Base-by-base conservation (phyloP, 1,140 invertebrate genomes). In the Paraescarpia echinospica region DNA sequence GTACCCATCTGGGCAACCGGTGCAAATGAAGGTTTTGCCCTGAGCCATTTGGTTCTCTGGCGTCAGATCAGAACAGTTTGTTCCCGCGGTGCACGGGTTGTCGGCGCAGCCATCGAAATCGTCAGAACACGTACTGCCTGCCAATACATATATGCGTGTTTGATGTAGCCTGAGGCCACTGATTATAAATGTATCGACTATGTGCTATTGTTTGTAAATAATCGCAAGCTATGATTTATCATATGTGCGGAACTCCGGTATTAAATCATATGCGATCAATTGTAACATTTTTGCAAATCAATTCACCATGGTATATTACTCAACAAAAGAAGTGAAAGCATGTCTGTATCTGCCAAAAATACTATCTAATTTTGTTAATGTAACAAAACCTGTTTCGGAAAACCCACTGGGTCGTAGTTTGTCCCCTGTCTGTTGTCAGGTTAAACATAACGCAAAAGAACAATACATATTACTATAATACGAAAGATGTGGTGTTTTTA, bases 61-160 rank as follows among this genome's bases (percentile, higher is more conserved):
- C 59, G 59, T 1, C 59, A 77, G 27, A 31, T 77, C 59, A 0
- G 35, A 18, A 41, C 90, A 90, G 34, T 34, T 41, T 6, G 34
- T 90, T 27, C 0, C n/a, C 9, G n/a, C n/a, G 35, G 35, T 34
- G 35, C 90, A 90, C 9, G 90, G 90, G 27, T 90, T 90, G 35
- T 90, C 90, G 27, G 34, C 34, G 27, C 90, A 90, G n/a, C 90
- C 90, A 90, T 90, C 90, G 35, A 90, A 2, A 31, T 90, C 90
- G 2, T 90, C 34, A 35, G 34, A 12, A 90, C 90, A 90, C 14
- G 34, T 34, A 22, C 27, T 31, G 27, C 90, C 90, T 90, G 35
- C n/a, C 18, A 90, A 90, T 35, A 31, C 9, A 90, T 90, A 18
- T 77, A 51, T 18, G 22, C 59, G 59, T 22, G 59, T 77, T 77